Base-by-base conservation (phyloP, 2,888 invertebrate genomes). In the Watsonalla cultraria region DNA sequence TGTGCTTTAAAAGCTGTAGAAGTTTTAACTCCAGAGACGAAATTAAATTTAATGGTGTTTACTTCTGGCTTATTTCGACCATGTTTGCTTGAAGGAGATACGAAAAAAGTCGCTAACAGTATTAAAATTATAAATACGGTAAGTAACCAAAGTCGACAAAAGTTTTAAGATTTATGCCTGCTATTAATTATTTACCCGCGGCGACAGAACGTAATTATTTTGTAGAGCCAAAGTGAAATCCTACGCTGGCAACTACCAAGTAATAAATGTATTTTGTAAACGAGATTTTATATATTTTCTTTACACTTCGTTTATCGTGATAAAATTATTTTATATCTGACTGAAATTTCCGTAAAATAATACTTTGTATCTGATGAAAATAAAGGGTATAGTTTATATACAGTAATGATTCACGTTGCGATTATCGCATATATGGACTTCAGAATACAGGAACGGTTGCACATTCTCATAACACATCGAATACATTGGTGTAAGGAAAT, bases 161-260 rank as follows among this genome's bases (percentile, higher is more conserved):
- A 80, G 74, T 82, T 82, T 56, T 74, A 70, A 77, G 78, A 84
- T 84, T 84, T 82, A 84, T 84, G 75, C 69, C 59, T 59, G 74
- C 76, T 75, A 81, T 82, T 82, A 81, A 84, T 84, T 80, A 82
- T 81, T 78, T 79, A 11, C 72, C 76, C 72, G 71, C 72, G 77
- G 76, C 76, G 80, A 82, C 79, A 78, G 75, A 70, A 70, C 71
- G 73, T 80, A 82, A 82, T 82, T 82, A 82, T 82, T 80, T 82
- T 75, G 76, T 72, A 71, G 72, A 76, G 70, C 73, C 75, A 68
- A 72, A 80, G 72, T 80, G 81, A 80, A 82, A 82, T 80, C 70
- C 68, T 67, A 82, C 75, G 77, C 79, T 59, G 55, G 65, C 60
- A 70, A 71, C 68, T 63, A 65, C 61, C 62, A 64, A 68, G 65